phyloP scores from a whole-genome alignment of 1,140 invertebrate species.

The Heterodera schachtii region DNA sequence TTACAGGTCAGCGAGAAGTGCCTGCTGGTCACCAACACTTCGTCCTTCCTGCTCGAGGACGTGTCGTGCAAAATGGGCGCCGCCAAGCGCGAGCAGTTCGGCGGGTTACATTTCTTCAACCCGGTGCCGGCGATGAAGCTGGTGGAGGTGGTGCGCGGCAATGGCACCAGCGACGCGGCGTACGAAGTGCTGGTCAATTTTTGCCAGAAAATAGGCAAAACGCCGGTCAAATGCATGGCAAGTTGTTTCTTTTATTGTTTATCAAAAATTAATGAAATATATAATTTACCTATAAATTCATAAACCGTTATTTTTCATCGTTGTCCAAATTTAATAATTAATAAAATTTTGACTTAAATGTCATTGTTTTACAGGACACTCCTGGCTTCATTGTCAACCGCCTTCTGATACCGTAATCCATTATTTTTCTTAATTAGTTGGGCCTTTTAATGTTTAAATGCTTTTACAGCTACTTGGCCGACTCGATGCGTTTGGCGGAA shows the following conservation, averaged over 20 bases:
- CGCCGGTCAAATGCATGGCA: constrained; percentile 68
- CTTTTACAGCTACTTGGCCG: constrained; percentile 71
- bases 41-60: constrained; percentile 80
- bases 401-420: constrained; percentile 73
- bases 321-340: no score
- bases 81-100: constrained; percentile 72
- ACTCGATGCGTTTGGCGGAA: constrained; percentile 78
- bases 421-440: not conserved
- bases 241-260: not conserved
- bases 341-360: not conserved
- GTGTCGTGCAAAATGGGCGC: constrained; percentile 73
- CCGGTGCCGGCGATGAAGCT: constrained; percentile 88
- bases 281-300: no score
- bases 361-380: constrained; percentile 71
- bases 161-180: constrained; percentile 75
- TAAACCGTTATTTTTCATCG: no score
- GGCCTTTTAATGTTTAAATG: not conserved
- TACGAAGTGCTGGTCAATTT: constrained; percentile 76
- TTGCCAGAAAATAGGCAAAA: constrained; percentile 74
- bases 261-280: no score
- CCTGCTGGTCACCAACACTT: constrained; percentile 83
- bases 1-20: constrained; percentile 36
- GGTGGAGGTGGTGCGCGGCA: constrained; percentile 72
- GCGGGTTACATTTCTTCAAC: constrained; percentile 88
- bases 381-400: constrained; percentile 84